A percentile compares a stretch with the other conserved stretches of the same genome.
Conservation (phyloP, 2,888 invertebrate species). For the Spodoptera exigua region DNA sequence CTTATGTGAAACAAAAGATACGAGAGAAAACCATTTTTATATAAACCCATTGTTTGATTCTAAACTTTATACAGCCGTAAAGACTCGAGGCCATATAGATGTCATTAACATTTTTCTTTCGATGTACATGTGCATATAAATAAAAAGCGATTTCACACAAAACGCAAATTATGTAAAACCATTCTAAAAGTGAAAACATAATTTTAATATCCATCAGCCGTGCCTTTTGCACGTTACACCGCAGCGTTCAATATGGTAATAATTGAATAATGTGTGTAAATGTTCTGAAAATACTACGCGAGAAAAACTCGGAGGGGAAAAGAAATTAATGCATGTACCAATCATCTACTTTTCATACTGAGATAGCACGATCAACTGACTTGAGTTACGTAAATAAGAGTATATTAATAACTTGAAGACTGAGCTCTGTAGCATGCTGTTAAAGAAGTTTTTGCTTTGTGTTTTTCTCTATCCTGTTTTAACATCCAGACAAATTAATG, state of each 20-base stretch:
- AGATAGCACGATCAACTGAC: slow-evolving; percentile 20
- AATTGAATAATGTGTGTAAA: slow-evolving; percentile 51
- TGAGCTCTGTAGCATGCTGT: no score
- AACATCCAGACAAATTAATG: no score
- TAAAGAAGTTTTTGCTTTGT: no score
- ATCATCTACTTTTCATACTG: slow-evolving; percentile 15
- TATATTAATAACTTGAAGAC: no score
- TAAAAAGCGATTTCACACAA: neutral
- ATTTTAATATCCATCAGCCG: slow-evolving; percentile 18
- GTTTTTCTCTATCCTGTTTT: no score
- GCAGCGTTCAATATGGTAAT: slow-evolving; percentile 41
- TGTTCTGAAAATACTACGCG: slow-evolving; percentile 40
- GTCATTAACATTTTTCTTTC: no score
- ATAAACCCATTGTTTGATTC: no score
- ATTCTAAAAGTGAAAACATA: slow-evolving; percentile 15
- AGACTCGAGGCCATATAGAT: no score
- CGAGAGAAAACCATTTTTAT: no score
- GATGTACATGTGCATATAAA: no score
- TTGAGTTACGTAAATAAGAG: neutral
- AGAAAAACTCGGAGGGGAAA: slow-evolving; percentile 19
- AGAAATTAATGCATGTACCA: slow-evolving; percentile 32
- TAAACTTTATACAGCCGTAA: no score
- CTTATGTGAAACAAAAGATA: no score
- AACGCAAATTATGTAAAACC: neutral
- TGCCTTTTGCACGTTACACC: slow-evolving; percentile 21